A percentile compares a stretch with the other conserved stretches of the same genome.
Conservation (phyloP, 1,140 invertebrate species). For the Penaeus vannamei region DNA sequence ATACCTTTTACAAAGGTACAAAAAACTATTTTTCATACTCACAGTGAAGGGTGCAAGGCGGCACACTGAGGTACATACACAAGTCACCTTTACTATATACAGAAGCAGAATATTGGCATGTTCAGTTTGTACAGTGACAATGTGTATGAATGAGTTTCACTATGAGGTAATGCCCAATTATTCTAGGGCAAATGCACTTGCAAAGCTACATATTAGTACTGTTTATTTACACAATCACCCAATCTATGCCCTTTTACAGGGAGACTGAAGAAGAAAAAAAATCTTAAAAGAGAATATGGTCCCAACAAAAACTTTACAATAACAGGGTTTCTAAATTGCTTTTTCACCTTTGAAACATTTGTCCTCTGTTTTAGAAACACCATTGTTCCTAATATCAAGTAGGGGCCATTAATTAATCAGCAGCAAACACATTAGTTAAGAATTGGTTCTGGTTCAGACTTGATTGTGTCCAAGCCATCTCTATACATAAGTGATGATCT, state of each 20-base stretch:
- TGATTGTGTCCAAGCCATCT: slow-evolving; percentile 52
- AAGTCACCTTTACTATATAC: slow-evolving; percentile 54
- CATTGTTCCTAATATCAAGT: background rate
- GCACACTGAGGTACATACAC: slow-evolving; percentile 56
- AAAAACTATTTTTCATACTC: slow-evolving; percentile 48
- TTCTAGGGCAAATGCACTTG: slow-evolving; percentile 58
- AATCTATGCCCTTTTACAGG: slow-evolving; percentile 51
- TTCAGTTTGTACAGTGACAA: slow-evolving; percentile 63
- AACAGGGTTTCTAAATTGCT: background rate
- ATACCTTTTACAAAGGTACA: slow-evolving; percentile 61
- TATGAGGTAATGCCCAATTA: slow-evolving; percentile 63
- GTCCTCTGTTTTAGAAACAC: background rate
- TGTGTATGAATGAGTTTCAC: slow-evolving; percentile 61
- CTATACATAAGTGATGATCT: slow-evolving; percentile 54
- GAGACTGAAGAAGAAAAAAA: slow-evolving; percentile 37
- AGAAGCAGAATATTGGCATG: slow-evolving; percentile 55
- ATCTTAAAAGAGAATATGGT: slow-evolving; percentile 57
- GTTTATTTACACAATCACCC: slow-evolving; percentile 53
- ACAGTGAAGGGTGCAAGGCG: slow-evolving; percentile 54
- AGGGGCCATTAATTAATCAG: slow-evolving; percentile 1
- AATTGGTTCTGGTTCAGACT: slow-evolving; percentile 62
- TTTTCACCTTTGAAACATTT: background rate
- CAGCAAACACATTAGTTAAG: slow-evolving; percentile 36
- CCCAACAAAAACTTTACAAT: slow-evolving; percentile 44
- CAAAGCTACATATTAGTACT: slow-evolving; percentile 53